Base-by-base conservation (phyloP, 2,113 vertebrate species). In the Chiloscyllium plagiosum region DNA sequence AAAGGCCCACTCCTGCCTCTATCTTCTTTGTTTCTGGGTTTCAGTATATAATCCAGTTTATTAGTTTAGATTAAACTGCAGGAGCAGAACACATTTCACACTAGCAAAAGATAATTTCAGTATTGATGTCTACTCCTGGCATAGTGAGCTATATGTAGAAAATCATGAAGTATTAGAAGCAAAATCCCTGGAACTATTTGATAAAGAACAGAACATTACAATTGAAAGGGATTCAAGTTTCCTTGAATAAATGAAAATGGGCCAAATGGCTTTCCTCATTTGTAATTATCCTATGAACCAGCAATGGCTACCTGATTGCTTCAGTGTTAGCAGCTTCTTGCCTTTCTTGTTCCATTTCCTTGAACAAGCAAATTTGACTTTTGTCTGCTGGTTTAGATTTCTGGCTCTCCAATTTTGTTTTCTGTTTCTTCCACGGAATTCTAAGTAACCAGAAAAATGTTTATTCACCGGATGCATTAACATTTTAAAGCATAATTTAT, bases 321-420 rank as follows among this genome's bases (percentile, higher is more conserved):
- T 98, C 97, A n/a, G 96, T 96, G 26, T 97, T 97, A 26, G 96
- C 96, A 93, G 97, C 96, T 50, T 72, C 97, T 96, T 86, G 96
- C 72, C 95, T 97, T 89, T 97, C 97, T 26, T 96, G 96, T 96
- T 72, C 97, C 70, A 86, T 13, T 72, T 95, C 87, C 26, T 65
- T 92, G 78, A 94, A 68, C 12, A 69, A 72, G 85, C 29, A 4
- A 12, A 96, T 4, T 37, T 94, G 86, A 26, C 95, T 96, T 37
- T 52, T 70, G 72, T 78, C 94, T 0, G 96, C 80, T 6, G 65
- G 96, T 96, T 96, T 97, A 70, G 56, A 86, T 15, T 96, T 96
- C 29, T 97, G 97, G 96, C 98, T 98, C 85, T 98, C 97, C 96
- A 98, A 98, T 7, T 97, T 97, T 66, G 97, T 97, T 96, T 98